Evolutionary conservation across 92 coral and sea anemone species (phyloP).

Genomic region (Palythoa heliodiscus): DNA sequence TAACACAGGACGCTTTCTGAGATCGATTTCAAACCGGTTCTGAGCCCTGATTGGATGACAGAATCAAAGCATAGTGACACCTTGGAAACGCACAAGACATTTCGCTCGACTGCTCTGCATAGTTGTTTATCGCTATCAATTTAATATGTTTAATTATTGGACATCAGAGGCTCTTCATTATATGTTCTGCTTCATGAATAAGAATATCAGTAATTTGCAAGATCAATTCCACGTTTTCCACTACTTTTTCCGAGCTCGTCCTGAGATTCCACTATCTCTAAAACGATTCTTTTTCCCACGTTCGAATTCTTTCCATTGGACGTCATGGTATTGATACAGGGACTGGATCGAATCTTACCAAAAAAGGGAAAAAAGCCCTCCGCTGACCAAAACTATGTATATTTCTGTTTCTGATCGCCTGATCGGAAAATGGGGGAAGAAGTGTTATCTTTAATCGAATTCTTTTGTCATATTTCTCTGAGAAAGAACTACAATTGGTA

Average conservation of each 20-base stretch:
- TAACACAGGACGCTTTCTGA: slow-evolving; percentile 31
- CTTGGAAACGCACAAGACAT: slow-evolving; percentile 16
- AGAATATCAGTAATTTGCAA: neutral
- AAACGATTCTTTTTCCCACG: neutral
- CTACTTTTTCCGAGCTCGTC: neutral
- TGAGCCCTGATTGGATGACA: slow-evolving; percentile 14
- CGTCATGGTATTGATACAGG: neutral
- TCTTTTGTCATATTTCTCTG: neutral
- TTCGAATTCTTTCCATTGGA: neutral
- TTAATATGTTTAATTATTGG: neutral
- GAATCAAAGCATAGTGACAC: neutral
- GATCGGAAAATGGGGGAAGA: slow-evolving; percentile 6
- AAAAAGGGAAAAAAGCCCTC: neutral
- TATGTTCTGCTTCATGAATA: neutral
- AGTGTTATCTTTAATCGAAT: neutral
- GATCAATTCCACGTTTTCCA: neutral
- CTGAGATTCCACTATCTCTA: slow-evolving; percentile 28
- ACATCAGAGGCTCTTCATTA: neutral
- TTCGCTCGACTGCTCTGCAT: neutral
- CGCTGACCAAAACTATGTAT: neutral
- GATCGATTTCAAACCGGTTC: slow-evolving; percentile 24
- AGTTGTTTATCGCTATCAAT: slow-evolving; percentile 19
- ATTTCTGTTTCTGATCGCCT: too few relatives aligned
- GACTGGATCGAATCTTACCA: slow-evolving; percentile 14
- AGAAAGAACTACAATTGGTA: neutral